phyloP scores from a whole-genome alignment of 35 echinoderm and acorn worm species.

The Apostichopus parvimensis region DNA sequence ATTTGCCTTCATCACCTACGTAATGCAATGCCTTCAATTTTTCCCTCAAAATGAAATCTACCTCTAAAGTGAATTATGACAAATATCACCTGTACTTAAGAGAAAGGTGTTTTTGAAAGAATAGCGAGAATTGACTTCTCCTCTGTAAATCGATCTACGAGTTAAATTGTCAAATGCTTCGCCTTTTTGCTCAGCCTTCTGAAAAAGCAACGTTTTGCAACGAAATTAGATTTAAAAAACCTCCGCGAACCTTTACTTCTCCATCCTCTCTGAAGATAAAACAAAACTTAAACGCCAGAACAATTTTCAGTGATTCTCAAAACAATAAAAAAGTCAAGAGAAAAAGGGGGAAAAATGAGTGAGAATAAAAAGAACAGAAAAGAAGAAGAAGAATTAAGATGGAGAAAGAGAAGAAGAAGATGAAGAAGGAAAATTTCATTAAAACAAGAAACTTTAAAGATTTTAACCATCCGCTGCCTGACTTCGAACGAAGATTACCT shows the following conservation, averaged over 20 bases:
- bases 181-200: conserved; percentile 37
- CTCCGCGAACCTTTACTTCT: conserved; percentile 24
- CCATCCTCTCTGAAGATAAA: neutral
- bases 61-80: conserved; percentile 40
- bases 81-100: conserved; percentile 49
- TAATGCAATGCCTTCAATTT: conserved; percentile 30
- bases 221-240: conserved; percentile 46
- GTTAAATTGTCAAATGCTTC: conserved; percentile 48
- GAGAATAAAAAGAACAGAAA: no score
- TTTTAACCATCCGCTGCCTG: conserved; percentile 39
- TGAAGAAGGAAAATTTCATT: conserved; percentile 39
- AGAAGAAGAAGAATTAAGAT: neutral
- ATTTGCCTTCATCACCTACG: conserved; percentile 5
- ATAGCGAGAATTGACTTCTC: conserved; percentile 49
- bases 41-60: conserved; percentile 17
- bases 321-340: conserved; percentile 26
- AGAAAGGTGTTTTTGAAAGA: conserved; percentile 53
- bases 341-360: conserved; percentile 15
- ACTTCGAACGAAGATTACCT: conserved; percentile 43
- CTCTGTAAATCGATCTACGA: conserved; percentile 46
- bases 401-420: neutral
- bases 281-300: conserved; percentile 2
- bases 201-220: conserved; percentile 54
- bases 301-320: conserved; percentile 30
- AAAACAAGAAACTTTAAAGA: conserved; percentile 49